phyloP scores from a whole-genome alignment of 2,113 vertebrate species.

The Cathartes aura region DNA sequence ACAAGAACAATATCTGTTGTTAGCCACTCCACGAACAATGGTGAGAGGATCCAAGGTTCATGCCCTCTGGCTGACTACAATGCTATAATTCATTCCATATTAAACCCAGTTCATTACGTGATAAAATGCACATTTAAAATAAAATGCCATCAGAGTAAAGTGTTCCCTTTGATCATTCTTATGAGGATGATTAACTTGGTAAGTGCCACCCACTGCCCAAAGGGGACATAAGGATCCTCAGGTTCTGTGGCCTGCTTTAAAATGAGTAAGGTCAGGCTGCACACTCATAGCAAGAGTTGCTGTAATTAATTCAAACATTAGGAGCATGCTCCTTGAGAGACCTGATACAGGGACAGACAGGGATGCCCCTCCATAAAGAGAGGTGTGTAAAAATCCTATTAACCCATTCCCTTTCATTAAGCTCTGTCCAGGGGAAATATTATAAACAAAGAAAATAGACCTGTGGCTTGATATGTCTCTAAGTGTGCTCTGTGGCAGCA shows the following conservation, averaged over 20 bases:
- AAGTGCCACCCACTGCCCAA: slow-evolving; percentile 19
- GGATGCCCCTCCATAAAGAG: slow-evolving; percentile 13
- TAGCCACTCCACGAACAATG: neutral
- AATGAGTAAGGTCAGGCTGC: neutral
- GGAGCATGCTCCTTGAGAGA: neutral
- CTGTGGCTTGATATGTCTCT: neutral
- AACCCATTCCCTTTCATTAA: neutral
- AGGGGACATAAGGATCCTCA: slow-evolving; percentile 35
- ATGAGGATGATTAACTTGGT: slow-evolving; percentile 37
- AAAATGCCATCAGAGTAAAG: neutral
- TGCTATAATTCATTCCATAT: neutral
- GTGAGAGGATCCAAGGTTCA: neutral
- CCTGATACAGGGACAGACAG: neutral
- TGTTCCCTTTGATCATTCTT: slow-evolving; percentile 8
- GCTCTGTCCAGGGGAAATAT: neutral
- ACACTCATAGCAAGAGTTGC: slow-evolving; percentile 35
- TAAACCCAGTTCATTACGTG: neutral
- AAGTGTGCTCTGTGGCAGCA: neutral
- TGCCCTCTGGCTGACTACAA: slow-evolving; percentile 1
- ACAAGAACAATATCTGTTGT: neutral
- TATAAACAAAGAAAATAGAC: neutral
- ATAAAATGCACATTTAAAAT: slow-evolving; percentile 33
- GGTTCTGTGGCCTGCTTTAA: slow-evolving; percentile 41
- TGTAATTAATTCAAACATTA: slow-evolving; percentile 51
- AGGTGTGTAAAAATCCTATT: neutral